Evolutionary conservation across 2,888 invertebrate species (phyloP).

Genomic region (Seira musarum): DNA sequence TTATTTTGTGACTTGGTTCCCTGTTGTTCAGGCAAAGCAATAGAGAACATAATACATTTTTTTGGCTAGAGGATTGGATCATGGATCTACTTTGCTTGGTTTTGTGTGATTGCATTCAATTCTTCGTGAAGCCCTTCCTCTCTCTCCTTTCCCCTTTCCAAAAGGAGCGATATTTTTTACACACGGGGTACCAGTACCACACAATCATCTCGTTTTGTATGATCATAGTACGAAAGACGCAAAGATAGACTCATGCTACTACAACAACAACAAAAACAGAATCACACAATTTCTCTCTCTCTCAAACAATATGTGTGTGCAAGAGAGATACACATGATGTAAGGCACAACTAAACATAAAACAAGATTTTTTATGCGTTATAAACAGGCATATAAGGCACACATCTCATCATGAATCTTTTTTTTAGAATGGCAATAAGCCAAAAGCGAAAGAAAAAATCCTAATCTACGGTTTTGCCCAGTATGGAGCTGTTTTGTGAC

Average conservation of each 20-base stretch:
- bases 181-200: not conserved
- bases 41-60: not conserved
- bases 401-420: not conserved
- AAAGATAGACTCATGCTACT: not conserved
- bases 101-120: constrained; percentile 1
- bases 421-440: constrained; percentile 18
- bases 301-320: not conserved
- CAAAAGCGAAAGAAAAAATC: constrained; percentile 11
- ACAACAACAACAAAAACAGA: constrained; percentile 6
- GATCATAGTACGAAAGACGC: not conserved
- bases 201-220: not conserved
- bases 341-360: too few relatives aligned
- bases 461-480: not conserved
- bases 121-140: not conserved
- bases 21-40: not conserved
- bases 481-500: constrained; percentile 8
- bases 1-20: not conserved
- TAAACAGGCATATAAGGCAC: not conserved
- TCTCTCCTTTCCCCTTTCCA: constrained; percentile 6
- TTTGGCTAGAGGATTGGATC: constrained; percentile 10
- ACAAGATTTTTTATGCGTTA: too few relatives aligned
- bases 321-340: constrained; percentile 3
- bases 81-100: constrained; percentile 2
- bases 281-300: not conserved
- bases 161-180: not conserved